Evolutionary conservation across 2,888 invertebrate genomes (phyloP).

Genomic region (Steinernema scapterisci): DNA sequence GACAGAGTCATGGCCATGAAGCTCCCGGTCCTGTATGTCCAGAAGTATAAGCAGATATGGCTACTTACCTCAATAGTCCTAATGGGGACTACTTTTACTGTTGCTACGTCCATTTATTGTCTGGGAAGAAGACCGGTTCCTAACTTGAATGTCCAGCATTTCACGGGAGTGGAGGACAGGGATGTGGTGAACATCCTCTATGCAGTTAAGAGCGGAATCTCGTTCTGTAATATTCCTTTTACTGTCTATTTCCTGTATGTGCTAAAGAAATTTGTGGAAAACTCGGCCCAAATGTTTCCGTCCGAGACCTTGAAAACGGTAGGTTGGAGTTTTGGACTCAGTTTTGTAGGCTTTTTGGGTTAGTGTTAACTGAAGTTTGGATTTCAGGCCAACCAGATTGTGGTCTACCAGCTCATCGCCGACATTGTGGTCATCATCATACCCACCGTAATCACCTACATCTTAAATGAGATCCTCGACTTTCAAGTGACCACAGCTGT

Average conservation of each 20-base stretch:
- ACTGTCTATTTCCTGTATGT: background rate
- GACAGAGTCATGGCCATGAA: background rate
- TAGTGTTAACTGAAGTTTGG: background rate
- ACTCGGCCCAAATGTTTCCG: background rate
- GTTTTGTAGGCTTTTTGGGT: background rate
- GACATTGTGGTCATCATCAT: background rate
- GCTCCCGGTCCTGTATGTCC: background rate
- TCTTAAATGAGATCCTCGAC: background rate
- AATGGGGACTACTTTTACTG: background rate
- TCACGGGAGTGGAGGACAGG: background rate
- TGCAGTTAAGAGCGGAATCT: background rate
- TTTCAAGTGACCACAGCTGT: background rate
- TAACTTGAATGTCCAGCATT: background rate
- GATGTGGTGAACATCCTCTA: background rate
- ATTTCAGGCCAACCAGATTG: conserved; percentile 23
- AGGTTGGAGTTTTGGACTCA: background rate
- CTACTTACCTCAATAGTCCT: background rate
- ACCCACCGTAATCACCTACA: background rate
- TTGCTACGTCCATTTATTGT: background rate
- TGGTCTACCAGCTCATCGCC: background rate
- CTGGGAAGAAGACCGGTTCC: background rate
- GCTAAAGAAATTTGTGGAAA: background rate
- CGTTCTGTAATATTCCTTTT: background rate
- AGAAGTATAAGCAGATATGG: background rate
- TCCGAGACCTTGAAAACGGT: background rate